Base-by-base conservation (phyloP, 1,140 invertebrate genomes). In the Scylla paramamosain region DNA sequence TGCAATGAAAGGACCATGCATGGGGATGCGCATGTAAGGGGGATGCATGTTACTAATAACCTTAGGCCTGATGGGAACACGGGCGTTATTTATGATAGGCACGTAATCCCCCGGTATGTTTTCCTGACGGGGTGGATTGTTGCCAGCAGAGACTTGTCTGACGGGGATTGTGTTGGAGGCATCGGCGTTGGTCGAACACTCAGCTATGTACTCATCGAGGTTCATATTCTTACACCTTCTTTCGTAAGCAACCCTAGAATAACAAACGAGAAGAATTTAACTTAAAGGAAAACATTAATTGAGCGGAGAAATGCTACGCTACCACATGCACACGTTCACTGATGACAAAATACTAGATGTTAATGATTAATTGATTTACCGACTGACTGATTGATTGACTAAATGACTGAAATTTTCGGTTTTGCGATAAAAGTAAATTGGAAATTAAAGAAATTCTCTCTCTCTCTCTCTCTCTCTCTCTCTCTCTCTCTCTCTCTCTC, bases 71-170 rank as follows among this genome's bases (percentile, higher is more conserved):
- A 92, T 95, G 48, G 94, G 94, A 86, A 95, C 90, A 32, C 94
- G 89, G 12, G 59, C 94, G 16, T 52, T 83, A 8, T 95, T 95
- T 39, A 95, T 92, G 29, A 95, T 95, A 39, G 94, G 94, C n/a
- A 8, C 90, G 90, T 92, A 45, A 10, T 29, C 93, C 67, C 28
- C 77, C 20, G 1, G 39, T 59, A 59, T 59, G 12, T 12, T 59
- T 39, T 59, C 52, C 52, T 0, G 2, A 8, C 52, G 16, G 52
- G 52, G 52, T 59, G 52, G 52, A 59, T 3, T 0, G 39, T 39
- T 6, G 39, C 39, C 39, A 39, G 39, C 39, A 39, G 39, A 39
- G 39, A 39, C 39, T 39, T 39, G 39, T 6, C 39, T n/a, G 10
- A 20, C 0, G 8, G 8, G 20, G 67, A 95, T 45, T 28, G 28